Evolutionary conservation across 2,888 invertebrate genomes (phyloP).

Genomic region (Leptothorax acervorum): DNA sequence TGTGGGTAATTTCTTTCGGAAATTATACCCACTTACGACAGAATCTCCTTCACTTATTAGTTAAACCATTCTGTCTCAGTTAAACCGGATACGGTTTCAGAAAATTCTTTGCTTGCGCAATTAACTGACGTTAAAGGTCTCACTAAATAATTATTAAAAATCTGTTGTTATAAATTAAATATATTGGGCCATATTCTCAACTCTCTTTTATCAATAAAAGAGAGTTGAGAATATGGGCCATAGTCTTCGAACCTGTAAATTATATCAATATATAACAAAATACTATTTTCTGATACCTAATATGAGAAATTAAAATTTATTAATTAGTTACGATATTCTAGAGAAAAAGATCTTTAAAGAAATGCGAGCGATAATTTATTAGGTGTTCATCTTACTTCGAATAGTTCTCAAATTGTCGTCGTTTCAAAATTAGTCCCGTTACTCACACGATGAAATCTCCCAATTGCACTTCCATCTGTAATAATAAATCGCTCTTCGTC

Average conservation of each 20-base stretch:
- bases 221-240: too few species aligned
- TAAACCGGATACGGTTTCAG: not conserved
- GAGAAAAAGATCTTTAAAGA: not conserved
- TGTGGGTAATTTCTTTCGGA: not conserved
- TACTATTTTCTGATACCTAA: not conserved
- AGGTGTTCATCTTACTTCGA: not conserved
- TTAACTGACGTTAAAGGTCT: not conserved
- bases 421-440: conserved; percentile 33
- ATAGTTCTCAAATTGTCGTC: conserved; percentile 10
- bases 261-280: not conserved
- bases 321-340: not conserved
- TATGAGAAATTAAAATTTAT: not conserved
- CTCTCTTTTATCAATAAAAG: too few species aligned
- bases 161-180: not conserved
- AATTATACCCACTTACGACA: not conserved
- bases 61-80: not conserved
- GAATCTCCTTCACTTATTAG: not conserved
- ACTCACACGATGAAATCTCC: conserved; percentile 1
- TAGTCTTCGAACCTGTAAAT: not conserved
- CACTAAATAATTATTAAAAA: not conserved
- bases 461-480: conserved; percentile 5
- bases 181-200: not conserved
- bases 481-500: conserved; percentile 48
- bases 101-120: not conserved
- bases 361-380: not conserved